These are phyloP conservation scores for Pagrus major DNA, from an alignment of 2,113 vertebrate species.

Conservation along the genomic window DNA sequence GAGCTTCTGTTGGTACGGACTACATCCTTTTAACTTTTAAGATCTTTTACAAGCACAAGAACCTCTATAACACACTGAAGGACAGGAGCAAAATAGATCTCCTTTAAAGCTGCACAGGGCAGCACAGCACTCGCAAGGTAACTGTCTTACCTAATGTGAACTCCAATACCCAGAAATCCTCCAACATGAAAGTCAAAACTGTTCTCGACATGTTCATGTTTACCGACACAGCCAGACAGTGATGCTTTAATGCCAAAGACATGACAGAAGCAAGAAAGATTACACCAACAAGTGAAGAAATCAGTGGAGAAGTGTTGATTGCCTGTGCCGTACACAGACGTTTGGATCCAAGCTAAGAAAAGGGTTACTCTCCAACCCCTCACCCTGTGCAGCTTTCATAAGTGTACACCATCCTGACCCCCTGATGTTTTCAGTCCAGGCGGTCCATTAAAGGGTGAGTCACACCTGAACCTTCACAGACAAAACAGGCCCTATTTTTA, in stretches of 20 bases:
- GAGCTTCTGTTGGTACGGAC: too few relatives aligned
- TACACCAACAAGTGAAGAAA: not conserved
- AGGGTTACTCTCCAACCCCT: not conserved
- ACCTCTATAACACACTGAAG: too few relatives aligned
- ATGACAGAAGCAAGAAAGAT: not conserved
- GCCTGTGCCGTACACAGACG: not conserved
- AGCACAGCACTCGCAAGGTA: not conserved
- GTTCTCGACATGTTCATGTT: not conserved
- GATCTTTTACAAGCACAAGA: too few relatives aligned
- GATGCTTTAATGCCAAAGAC: not conserved
- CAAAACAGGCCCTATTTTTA: slow-evolving; percentile 44
- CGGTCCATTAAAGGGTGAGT: slow-evolving; percentile 30
- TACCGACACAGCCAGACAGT: not conserved
- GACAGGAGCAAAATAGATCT: too few relatives aligned
- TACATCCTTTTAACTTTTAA: too few relatives aligned
- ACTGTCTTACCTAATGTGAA: not conserved
- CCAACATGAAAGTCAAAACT: not conserved
- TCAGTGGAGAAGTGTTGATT: not conserved
- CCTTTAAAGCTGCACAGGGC: slow-evolving; percentile 2
- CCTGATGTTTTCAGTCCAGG: not conserved
- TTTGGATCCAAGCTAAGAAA: not conserved
- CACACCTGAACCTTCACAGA: slow-evolving; percentile 41
- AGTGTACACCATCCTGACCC: not conserved
- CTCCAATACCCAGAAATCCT: not conserved
- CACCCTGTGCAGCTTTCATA: not conserved